Evolutionary conservation across 2,797 vertebrate species (phyloP).

Genomic region (Pseudochirops corinnae): DNA sequence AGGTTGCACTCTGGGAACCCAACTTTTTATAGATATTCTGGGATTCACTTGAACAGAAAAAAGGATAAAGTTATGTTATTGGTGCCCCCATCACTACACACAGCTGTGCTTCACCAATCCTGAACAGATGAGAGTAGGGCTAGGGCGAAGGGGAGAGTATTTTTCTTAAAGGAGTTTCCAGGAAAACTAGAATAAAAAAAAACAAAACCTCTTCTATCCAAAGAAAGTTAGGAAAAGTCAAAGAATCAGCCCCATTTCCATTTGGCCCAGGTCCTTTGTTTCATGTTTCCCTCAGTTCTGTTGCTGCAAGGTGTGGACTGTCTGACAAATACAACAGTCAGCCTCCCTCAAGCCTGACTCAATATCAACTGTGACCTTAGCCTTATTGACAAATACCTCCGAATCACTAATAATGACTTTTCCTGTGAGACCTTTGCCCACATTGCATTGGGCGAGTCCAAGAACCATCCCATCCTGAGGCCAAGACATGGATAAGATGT

Average conservation of each 20-base stretch:
- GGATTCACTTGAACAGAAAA: background rate
- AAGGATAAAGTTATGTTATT: background rate
- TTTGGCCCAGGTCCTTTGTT: background rate
- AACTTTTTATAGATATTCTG: background rate
- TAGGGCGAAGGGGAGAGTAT: background rate
- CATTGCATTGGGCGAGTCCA: background rate
- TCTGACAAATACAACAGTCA: background rate
- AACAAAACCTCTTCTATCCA: background rate
- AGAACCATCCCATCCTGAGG: background rate
- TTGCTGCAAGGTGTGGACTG: background rate
- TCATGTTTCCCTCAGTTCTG: background rate
- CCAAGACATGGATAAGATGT: background rate
- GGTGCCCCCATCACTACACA: background rate
- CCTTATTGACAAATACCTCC: background rate
- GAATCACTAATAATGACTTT: background rate
- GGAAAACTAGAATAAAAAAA: background rate
- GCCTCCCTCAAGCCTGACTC: background rate
- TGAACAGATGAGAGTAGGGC: background rate
- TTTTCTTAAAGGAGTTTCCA: conserved; percentile 22
- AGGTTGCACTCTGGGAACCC: background rate
- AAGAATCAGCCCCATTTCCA: background rate
- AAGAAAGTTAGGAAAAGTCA: conserved; percentile 39
- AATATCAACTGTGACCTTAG: background rate
- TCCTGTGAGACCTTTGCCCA: background rate
- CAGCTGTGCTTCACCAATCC: background rate